Evolutionary conservation across 2,888 invertebrate species (phyloP), one percentile per base, ranked within the genome.

Genomic region (Euplagia quadripunctaria): DNA sequence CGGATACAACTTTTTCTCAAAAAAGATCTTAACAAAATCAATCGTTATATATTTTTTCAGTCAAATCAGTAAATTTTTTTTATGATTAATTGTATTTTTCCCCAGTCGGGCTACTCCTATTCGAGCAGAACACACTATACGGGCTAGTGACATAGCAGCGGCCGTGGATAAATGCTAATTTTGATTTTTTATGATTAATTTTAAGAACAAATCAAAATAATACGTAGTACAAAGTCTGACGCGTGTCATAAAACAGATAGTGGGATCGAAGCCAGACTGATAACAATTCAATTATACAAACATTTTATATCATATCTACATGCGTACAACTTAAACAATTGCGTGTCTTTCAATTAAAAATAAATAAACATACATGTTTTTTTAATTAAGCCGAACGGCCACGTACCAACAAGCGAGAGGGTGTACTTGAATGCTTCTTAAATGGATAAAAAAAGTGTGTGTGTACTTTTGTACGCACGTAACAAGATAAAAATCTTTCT

Each of bases 271-370:
- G 74, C 79, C 76, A 76, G 74, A 16, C 20, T 49, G 82, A 85
- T 82, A 87, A 82, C 71, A 75, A 77, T 75, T 81, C 80, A 86
- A 86, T 84, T 85, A 83, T 68, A 76, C 72, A 64, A n/a, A 71
- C 71, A 79, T 72, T 77, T 81, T 76, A 78, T 72, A 74, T 66
- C 74, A 72, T 52, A 69, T 73, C 42, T 55, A 75, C 55, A 61
- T 20, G 43, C 43, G 63, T 74, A 73, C 65, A 49, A 65, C 31
- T 74, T 68, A 72, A 73, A 75, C 67, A 58, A 31, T 63, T 63
- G 55, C 41, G 0, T 68, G 43, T 58, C 20, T 58, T 46, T 46
- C 55, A 42, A 68, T 52, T 55, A 55, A 55, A 52, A 68, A 52
- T 6, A 66, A 43, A 55, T 42, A 68, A n/a, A 41, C 14, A 61